A percentile compares a stretch with the other conserved stretches of the same genome.
Conservation (phyloP, 2,797 vertebrate species). For the Anabacerthia variegaticeps region DNA sequence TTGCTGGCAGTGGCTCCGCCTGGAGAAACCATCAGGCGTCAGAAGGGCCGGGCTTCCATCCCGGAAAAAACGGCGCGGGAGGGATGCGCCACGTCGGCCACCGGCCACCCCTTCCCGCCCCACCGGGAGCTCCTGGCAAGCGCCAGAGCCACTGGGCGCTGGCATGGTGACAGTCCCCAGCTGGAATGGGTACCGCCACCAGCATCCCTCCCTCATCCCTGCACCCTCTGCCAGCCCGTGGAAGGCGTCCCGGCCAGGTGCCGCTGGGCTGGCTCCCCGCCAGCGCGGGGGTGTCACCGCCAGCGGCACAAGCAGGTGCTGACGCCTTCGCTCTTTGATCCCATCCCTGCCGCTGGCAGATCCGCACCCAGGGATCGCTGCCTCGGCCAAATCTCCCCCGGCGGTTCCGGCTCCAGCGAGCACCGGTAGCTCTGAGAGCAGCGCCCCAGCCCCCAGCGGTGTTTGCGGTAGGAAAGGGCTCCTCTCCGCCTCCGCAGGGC, state of each 20-base stretch:
- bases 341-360: background rate
- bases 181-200: background rate
- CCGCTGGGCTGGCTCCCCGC: background rate
- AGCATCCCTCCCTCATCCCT: background rate
- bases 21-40: conserved; percentile 61
- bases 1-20: background rate
- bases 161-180: background rate
- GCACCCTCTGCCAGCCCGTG: background rate
- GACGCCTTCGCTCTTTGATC: conserved; percentile 12
- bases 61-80: conserved; percentile 26
- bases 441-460: background rate
- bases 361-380: background rate
- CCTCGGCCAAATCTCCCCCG: background rate
- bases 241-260: background rate
- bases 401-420: background rate
- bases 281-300: background rate
- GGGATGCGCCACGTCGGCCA: conserved; percentile 44
- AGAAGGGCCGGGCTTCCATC: conserved; percentile 32
- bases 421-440: background rate
- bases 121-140: background rate
- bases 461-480: background rate
- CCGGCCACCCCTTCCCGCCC: background rate
- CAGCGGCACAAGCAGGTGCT: background rate
- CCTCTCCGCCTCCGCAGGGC: background rate
- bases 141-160: fast-evolving